Evolutionary conservation across 2,888 invertebrate genomes (phyloP), one percentile per base, ranked within the genome.

Genomic region (Argyresthia albistria): DNA sequence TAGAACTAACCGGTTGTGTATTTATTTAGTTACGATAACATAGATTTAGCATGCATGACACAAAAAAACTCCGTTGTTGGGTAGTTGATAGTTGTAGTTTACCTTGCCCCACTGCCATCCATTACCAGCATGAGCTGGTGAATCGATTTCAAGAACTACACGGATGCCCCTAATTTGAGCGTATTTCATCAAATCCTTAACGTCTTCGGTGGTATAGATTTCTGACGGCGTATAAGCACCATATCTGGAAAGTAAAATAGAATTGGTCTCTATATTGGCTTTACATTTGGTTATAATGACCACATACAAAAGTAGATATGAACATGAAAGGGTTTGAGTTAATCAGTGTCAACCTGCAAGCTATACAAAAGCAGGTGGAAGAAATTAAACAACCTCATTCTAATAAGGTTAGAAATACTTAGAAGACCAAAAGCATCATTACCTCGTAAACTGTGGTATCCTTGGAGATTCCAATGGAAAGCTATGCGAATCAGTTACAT

Each of bases 401-500:
- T 25, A 25, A 25, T 25, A 25, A 25, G 25, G 6, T 6, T 4
- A 25, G 25, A 25, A n/a, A n/a, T n/a, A n/a, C n/a, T 6, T 6
- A 25, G 25, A 25, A 25, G 25, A 25, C 2, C 3, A 25, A 4
- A 6, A 25, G 25, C 25, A 25, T 25, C 25, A 2, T 62, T 80
- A 94, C 90, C 89, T 90, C 1, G 93, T 90, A 80, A 96, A 89
- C 63, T 93, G 91, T 0, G 95, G 95, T 15, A 93, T 90, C 43
- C 91, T 87, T n/a, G 88, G 87, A 0, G 93, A 91, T 65, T 94
- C 93, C 65, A 97, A 87, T 0, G 98, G 97, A 76, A 97, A 98
- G 63, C 97, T 97, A 60, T 97, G 97, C 0, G 95, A 92, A 76
- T 98, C 98, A 0, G 95, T 94, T 0, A 92, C 92, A 69, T 96